Evolutionary conservation across 2,888 invertebrate genomes (phyloP).

Genomic region (Lottia gigantea): DNA sequence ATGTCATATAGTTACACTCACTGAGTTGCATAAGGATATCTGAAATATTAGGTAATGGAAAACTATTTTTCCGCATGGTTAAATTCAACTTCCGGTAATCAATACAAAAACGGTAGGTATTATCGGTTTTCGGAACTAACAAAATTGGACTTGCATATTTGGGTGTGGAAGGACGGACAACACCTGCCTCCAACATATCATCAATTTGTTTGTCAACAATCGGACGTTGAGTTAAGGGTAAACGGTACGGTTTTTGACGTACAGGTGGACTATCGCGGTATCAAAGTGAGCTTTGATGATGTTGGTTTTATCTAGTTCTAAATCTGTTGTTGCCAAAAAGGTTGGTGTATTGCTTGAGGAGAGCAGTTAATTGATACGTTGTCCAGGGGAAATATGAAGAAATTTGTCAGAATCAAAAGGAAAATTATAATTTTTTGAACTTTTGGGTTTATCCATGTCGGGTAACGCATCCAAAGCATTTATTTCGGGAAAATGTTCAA

Average conservation of each 20-base stretch:
- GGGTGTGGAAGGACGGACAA: neutral
- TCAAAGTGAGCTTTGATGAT: neutral
- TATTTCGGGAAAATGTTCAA: no score
- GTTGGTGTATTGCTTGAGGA: neutral
- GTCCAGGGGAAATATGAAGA: neutral
- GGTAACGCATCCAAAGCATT: no score
- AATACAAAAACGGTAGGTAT: neutral
- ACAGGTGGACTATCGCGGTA: slow-evolving; percentile 5
- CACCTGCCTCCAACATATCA: no score
- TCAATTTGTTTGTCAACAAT: neutral
- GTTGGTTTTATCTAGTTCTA: neutral
- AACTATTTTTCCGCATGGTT: slow-evolving; percentile 1
- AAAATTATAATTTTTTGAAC: no score
- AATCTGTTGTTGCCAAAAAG: neutral
- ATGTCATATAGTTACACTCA: slow-evolving; percentile 3
- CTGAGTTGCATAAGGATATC: neutral
- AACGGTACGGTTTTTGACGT: slow-evolving; percentile 8
- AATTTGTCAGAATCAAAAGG: neutral
- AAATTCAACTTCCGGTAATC: neutral
- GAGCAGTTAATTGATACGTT: neutral
- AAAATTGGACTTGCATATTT: slow-evolving; percentile 14
- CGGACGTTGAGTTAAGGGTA: slow-evolving; percentile 2
- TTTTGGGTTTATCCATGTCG: no score
- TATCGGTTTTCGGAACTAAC: neutral
- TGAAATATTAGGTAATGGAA: slow-evolving; percentile 9